Percentiles rank a stretch among this genome's conserved stretches.
Conservation (phyloP, 2,888 invertebrate species). For the Lochmaea crataegi region DNA sequence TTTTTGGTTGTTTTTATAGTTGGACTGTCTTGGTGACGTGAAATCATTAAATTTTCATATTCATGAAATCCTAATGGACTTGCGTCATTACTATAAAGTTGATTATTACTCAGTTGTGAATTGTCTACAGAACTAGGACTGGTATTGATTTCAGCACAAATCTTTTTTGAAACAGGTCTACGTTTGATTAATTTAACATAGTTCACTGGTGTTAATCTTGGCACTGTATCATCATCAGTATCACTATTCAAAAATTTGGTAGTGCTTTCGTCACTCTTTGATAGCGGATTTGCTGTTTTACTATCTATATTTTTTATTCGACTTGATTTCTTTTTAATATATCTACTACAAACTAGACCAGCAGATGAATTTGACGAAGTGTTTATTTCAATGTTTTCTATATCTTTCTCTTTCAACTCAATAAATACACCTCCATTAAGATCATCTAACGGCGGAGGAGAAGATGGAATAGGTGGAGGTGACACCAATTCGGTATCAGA, state of each 20-base stretch:
- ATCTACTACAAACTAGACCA: background rate
- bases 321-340: constrained; percentile 1
- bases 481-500: constrained; percentile 84
- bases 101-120: constrained; percentile 66
- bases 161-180: constrained; percentile 81
- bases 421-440: constrained; percentile 64
- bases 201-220: constrained; percentile 32
- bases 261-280: background rate
- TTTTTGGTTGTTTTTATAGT: constrained; percentile 38
- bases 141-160: constrained; percentile 71
- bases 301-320: background rate
- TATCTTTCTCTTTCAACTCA: constrained; percentile 46
- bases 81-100: constrained; percentile 37
- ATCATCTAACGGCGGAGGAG: constrained; percentile 80
- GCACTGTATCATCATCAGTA: constrained; percentile 59
- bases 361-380: constrained; percentile 13
- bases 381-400: constrained; percentile 40
- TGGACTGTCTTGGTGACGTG: constrained; percentile 37
- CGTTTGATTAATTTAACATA: constrained; percentile 69
- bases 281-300: no score
- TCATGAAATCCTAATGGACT: constrained; percentile 50
- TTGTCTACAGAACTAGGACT: no score
- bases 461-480: constrained; percentile 82
- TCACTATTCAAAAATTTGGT: constrained; percentile 61
- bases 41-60: constrained; percentile 60